A percentile compares a stretch with the other conserved stretches of the same genome.
phyloP scores from a whole-genome alignment of 2,113 vertebrate genomes.

The Pyrgilauda ruficollis region DNA sequence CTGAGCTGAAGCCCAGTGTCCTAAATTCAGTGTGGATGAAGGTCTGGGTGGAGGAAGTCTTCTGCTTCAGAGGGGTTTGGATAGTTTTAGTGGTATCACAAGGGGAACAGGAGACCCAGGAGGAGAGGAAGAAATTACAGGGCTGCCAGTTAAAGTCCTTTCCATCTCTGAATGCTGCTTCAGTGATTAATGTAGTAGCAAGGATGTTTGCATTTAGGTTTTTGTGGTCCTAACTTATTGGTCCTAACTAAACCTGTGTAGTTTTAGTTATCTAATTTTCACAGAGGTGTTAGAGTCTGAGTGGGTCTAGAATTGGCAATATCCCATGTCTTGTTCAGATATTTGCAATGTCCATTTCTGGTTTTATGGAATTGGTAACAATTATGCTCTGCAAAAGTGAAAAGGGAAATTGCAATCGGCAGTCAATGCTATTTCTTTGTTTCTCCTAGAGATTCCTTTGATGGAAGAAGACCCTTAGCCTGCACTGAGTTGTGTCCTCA shows the following conservation, averaged over 20 bases:
- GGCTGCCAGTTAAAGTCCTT: not conserved
- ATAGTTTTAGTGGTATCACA: not conserved
- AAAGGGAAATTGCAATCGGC: not conserved
- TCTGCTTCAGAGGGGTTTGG: not conserved
- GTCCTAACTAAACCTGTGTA: not conserved
- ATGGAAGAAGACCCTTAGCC: conserved; percentile 79
- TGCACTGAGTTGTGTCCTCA: not conserved
- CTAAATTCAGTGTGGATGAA: not conserved
- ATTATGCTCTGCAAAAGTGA: not conserved
- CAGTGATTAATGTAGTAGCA: not conserved
- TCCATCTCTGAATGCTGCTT: not conserved
- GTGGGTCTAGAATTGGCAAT: not conserved
- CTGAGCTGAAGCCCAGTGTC: not conserved
- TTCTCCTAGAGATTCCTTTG: conserved; percentile 82
- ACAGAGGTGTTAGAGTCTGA: not conserved
- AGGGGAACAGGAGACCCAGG: not conserved
- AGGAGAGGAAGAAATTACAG: not conserved
- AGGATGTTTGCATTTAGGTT: not conserved
- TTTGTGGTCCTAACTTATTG: not conserved
- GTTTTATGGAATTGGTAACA: not conserved
- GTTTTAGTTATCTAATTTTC: not conserved
- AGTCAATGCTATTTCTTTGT: not conserved
- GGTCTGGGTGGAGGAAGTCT: not conserved
- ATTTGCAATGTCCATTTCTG: not conserved
- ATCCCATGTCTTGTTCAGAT: not conserved